These are phyloP conservation scores for Labia minor DNA, from an alignment of 2,888 invertebrate genomes.

Conservation along the genomic window DNA sequence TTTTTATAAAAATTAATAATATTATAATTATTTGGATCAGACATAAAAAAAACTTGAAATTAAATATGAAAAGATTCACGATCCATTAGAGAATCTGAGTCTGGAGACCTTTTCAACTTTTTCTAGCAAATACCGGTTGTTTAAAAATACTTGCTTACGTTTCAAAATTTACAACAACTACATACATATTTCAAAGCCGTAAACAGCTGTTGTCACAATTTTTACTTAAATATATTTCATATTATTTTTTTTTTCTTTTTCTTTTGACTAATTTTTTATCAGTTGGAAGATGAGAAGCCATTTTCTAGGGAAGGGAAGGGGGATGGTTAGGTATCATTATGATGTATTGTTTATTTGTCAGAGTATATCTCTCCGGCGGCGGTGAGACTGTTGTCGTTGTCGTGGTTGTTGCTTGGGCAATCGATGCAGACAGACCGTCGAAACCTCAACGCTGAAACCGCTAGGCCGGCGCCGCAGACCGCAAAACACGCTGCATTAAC, in stretches of 20 bases:
- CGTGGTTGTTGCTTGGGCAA: not conserved
- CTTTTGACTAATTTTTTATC: not conserved
- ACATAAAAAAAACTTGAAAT: no score
- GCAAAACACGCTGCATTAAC: slow-evolving; percentile 4
- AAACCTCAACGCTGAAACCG: slow-evolving; percentile 1
- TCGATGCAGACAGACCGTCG: not conserved
- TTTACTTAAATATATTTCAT: not conserved
- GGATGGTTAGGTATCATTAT: not conserved
- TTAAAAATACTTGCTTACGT: no score
- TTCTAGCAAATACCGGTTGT: no score
- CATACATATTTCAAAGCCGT: no score
- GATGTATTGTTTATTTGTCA: not conserved
- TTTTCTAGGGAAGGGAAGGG: not conserved
- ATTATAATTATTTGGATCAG: no score
- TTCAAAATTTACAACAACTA: no score
- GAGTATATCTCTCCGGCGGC: not conserved
- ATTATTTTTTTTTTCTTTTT: no score
- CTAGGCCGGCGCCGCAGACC: slow-evolving; percentile 6
- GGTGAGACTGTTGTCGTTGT: not conserved
- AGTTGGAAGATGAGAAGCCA: not conserved
- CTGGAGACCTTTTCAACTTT: no score
- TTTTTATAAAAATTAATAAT: no score
- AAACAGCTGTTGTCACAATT: not conserved
- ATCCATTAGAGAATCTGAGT: no score
- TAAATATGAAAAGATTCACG: no score